phyloP scores from a whole-genome alignment of 1,140 invertebrate species.

The Sweltsa coloradensis region DNA sequence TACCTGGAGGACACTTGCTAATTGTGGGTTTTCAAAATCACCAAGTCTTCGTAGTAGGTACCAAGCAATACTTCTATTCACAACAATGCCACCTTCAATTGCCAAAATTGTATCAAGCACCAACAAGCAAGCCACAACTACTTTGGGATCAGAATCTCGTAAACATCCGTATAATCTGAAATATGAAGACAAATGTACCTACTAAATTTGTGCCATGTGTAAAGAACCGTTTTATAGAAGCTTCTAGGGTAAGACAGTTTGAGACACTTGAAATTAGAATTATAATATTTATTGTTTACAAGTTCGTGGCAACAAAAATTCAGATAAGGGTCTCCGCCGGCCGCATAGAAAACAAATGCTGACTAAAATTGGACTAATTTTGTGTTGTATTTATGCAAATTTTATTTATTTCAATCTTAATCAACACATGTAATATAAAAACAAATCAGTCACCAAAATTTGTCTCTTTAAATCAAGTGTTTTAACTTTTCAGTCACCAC shows the following conservation, averaged over 20 bases:
- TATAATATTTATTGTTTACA: neutral
- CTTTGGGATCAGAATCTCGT: conserved; percentile 5
- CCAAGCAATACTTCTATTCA: conserved; percentile 3
- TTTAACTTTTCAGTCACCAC: no score
- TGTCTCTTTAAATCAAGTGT: no score
- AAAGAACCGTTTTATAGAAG: neutral
- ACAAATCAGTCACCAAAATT: no score
- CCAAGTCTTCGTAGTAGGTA: conserved; percentile 3
- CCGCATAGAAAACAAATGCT: neutral
- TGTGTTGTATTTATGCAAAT: no score
- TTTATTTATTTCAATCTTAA: no score
- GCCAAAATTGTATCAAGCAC: conserved; percentile 6
- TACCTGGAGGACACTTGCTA: conserved; percentile 6
- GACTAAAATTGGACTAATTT: no score
- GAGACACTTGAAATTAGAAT: neutral
- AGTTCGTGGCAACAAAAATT: neutral
- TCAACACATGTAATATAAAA: no score
- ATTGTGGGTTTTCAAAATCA: conserved; percentile 8
- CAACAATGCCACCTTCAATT: conserved; percentile 7
- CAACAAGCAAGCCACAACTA: conserved; percentile 4
- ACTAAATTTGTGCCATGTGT: neutral
- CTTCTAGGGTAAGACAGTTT: neutral
- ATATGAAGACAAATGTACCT: neutral
- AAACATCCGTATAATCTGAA: conserved; percentile 9
- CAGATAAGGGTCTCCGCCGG: neutral